Evolutionary conservation across 2,797 vertebrate species (phyloP).

Genomic region (Sebastes hubbsi): DNA sequence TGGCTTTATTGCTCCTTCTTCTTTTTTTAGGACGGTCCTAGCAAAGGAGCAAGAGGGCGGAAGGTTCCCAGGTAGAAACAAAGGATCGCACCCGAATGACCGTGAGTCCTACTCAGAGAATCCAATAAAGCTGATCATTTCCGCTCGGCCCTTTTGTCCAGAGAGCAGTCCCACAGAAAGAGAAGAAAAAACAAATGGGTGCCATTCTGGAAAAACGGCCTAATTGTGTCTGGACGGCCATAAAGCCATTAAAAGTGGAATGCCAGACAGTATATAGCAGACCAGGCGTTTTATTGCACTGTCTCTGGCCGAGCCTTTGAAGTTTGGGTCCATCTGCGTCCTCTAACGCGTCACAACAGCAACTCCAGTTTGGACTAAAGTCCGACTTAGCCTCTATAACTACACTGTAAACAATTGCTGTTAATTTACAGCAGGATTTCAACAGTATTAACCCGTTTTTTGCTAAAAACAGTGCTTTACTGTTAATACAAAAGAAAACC

Average conservation of each 20-base stretch:
- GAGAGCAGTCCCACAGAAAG: slow-evolving; percentile 83
- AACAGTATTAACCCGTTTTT: too few species aligned
- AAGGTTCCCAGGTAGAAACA: slow-evolving; percentile 84
- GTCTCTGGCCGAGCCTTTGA: slow-evolving; percentile 94
- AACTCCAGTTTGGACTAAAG: slow-evolving; percentile 45
- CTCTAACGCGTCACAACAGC: slow-evolving; percentile 89
- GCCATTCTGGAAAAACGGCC: slow-evolving; percentile 94
- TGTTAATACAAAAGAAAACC: too few species aligned
- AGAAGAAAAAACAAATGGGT: slow-evolving; percentile 92
- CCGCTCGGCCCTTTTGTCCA: slow-evolving; percentile 90
- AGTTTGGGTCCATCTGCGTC: slow-evolving; percentile 93
- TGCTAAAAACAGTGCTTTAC: too few species aligned
- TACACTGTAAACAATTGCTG: background rate
- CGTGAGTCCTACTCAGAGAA: slow-evolving; percentile 79
- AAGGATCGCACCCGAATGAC: slow-evolving; percentile 77
- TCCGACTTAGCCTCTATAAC: slow-evolving; percentile 30
- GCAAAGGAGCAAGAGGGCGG: slow-evolving; percentile 72
- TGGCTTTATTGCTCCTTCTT: slow-evolving; percentile 63
- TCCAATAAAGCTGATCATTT: slow-evolving; percentile 96
- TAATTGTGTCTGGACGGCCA: slow-evolving; percentile 97
- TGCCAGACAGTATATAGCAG: slow-evolving; percentile 97
- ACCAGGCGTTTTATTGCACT: slow-evolving; percentile 94
- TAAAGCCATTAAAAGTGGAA: slow-evolving; percentile 98
- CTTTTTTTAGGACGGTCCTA: slow-evolving; percentile 28
- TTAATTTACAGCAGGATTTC: too few species aligned